Base-by-base conservation (phyloP, 2,888 invertebrate species). In the Ecliptopera silaceata region DNA sequence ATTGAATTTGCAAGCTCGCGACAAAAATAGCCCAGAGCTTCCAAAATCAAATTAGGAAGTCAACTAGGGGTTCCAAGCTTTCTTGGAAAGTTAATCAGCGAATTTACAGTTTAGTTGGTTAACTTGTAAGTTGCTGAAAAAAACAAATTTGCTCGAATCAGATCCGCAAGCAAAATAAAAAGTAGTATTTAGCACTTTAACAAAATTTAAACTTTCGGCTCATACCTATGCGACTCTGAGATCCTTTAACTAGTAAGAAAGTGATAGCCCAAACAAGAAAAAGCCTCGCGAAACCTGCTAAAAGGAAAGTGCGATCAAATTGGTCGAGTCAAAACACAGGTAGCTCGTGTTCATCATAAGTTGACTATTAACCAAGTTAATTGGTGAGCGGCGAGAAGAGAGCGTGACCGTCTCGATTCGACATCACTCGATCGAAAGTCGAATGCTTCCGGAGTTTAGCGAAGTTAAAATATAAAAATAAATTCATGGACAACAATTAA, bases 321-420 rank as follows among this genome's bases (percentile, higher is more conserved):
- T 49, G 49, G 45, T 44, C 49, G 45, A 29, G 46, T 45, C 41
- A 52, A 46, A 50, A 49, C 47, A 54, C 58, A 55, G 66, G 61
- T 17, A 22, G 36, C 29, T 51, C 49, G 49, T 60, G 52, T 56
- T 42, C 61, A 65, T 56, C n/a, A 55, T 59, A 55, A n/a, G 64
- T 65, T 65, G 51, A 69, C 70, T 73, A 82, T 82, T 80, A 80
- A 72, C 59, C 71, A 70, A 72, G 72, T 70, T 83, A 84, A 83
- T 83, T 80, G 80, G 67, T 65, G 63, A 69, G 69, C 61, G 63
- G 66, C 62, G 79, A 70, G 81, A 74, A 84, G 84, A 84, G 80
- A 83, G 83, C 83, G 82, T 82, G 75, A 81, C 83, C 56, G 63
- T 45, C 58, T 58, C 54, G 57, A 56, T 58, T 61, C 62, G 58